Conservation (phyloP, 2,113 vertebrate genomes). For the Orcinus orca region DNA sequence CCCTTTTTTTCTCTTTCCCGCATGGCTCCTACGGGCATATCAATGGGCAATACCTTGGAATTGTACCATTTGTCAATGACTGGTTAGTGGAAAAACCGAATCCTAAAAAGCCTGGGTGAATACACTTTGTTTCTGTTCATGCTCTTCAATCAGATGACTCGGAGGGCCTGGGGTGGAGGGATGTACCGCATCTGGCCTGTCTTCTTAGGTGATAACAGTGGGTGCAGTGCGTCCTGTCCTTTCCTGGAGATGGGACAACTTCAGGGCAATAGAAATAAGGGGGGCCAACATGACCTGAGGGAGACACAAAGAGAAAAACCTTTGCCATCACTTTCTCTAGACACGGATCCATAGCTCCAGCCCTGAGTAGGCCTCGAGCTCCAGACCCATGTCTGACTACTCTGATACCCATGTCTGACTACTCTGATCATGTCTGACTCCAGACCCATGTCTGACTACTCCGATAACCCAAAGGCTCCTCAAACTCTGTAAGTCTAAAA, state of each 20-base stretch:
- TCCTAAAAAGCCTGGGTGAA: conserved; percentile 32
- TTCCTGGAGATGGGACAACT: conserved; percentile 94
- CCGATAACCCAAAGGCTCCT: neutral
- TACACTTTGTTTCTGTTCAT: neutral
- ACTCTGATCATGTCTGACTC: no score
- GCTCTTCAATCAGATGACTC: conserved; percentile 50
- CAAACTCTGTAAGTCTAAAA: neutral
- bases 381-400: neutral
- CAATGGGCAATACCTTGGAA: neutral
- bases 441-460: neutral
- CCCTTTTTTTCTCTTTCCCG: neutral
- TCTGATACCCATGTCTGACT: neutral
- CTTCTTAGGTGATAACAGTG: conserved; percentile 95
- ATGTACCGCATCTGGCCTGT: neutral
- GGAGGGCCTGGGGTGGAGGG: conserved; percentile 11
- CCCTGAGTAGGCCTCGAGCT: neutral
- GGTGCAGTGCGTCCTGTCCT: conserved; percentile 91
- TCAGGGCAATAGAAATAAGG: conserved; percentile 94
- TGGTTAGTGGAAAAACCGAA: neutral
- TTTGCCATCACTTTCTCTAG: neutral
- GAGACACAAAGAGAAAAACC: neutral
- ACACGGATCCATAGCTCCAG: neutral
- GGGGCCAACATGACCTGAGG: conserved; percentile 95
- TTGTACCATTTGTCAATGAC: neutral
- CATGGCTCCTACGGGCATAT: neutral